Conservation (phyloP, 2,888 invertebrate genomes). For the Zhuqinia jingwanae region DNA sequence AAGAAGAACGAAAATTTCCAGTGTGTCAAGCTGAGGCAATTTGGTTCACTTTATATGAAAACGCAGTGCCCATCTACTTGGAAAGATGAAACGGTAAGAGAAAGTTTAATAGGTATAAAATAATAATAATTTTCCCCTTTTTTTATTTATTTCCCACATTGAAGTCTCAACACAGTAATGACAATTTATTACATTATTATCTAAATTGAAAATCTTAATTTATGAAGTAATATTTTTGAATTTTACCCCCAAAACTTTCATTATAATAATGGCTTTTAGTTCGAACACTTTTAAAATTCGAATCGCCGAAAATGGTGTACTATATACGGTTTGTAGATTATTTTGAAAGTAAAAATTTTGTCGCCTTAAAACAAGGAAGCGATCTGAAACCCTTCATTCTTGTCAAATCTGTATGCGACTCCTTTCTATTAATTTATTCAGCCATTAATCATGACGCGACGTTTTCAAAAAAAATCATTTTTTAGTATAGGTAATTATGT, state of each 20-base stretch:
- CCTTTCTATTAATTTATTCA: conserved; percentile 28
- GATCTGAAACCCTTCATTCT: background rate
- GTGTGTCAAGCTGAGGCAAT: conserved; percentile 81
- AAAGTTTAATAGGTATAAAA: too few species aligned
- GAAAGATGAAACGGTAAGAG: conserved; percentile 79
- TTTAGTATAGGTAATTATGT: background rate
- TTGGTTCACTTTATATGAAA: conserved; percentile 81
- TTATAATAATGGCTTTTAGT: background rate
- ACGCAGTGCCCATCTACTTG: conserved; percentile 81
- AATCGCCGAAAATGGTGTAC: too few species aligned
- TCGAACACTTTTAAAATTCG: too few species aligned
- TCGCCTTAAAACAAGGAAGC: conserved; percentile 38
- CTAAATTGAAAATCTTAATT: too few species aligned
- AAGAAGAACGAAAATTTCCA: conserved; percentile 80
- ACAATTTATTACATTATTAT: too few species aligned
- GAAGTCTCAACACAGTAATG: too few species aligned
- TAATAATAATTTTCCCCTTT: too few species aligned
- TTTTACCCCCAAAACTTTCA: background rate
- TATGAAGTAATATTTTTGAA: too few species aligned
- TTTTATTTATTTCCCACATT: too few species aligned
- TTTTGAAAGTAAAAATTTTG: background rate
- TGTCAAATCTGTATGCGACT: background rate
- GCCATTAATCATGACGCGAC: conserved; percentile 41
- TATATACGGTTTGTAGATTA: background rate
- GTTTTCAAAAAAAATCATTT: conserved; percentile 28